Percentiles rank a stretch among this genome's conserved stretches.
phyloP scores from a whole-genome alignment of 2,113 vertebrate genomes.

The Oncorhynchus keta region DNA sequence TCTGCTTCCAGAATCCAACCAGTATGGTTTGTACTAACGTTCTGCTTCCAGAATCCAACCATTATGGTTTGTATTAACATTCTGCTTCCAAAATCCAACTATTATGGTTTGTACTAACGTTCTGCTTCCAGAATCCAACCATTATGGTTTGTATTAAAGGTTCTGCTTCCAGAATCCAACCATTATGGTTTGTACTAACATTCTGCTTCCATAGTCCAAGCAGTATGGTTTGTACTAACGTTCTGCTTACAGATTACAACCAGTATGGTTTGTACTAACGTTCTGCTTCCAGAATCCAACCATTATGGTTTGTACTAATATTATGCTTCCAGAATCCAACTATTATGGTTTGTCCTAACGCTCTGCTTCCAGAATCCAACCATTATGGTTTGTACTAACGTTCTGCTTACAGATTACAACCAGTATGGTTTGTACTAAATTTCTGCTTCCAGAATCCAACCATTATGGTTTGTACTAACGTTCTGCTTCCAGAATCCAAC shows the following conservation, averaged over 20 bases:
- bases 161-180: slow-evolving; percentile 44
- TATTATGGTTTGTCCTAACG: too few relatives aligned
- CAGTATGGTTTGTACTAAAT: too few relatives aligned
- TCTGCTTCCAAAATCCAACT: slow-evolving; percentile 75
- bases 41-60: too few relatives aligned
- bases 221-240: slow-evolving; percentile 33
- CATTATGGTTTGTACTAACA: slow-evolving; percentile 33
- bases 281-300: slow-evolving; percentile 30
- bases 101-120: slow-evolving; percentile 73
- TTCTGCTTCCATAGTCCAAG: slow-evolving; percentile 40
- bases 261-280: slow-evolving; percentile 21
- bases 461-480: too few relatives aligned
- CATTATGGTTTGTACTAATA: too few relatives aligned
- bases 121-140: slow-evolving; percentile 48
- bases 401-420: too few relatives aligned
- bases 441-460: too few relatives aligned
- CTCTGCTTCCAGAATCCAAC: slow-evolving; percentile 34
- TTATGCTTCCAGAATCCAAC: too few relatives aligned
- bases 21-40: too few relatives aligned
- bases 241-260: slow-evolving; percentile 41
- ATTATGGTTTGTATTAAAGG: slow-evolving; percentile 74
- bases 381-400: slow-evolving; percentile 31
- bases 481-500: too few relatives aligned
- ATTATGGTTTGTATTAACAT: too few relatives aligned
- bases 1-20: too few relatives aligned